Percentiles rank a stretch among this genome's conserved stretches.
Evolutionary conservation across 2,113 vertebrate genomes (phyloP).

Genomic region (Pyrgilauda ruficollis): DNA sequence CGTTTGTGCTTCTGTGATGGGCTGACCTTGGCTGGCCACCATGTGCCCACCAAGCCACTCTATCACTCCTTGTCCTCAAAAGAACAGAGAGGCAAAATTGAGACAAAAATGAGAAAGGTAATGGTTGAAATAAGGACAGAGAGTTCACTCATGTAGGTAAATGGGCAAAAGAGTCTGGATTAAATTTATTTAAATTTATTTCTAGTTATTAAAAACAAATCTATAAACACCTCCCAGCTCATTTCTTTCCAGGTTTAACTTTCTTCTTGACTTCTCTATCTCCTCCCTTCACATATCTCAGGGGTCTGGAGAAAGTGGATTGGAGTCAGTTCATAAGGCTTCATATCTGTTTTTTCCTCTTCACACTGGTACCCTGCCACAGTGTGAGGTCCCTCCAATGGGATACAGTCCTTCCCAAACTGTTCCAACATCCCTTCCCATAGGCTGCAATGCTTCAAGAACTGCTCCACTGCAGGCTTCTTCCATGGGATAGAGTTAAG

Average conservation of each 20-base stretch:
- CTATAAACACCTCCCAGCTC: background rate
- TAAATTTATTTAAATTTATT: background rate
- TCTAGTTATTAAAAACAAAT: background rate
- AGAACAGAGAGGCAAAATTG: background rate
- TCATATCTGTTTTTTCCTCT: background rate
- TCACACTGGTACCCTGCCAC: background rate
- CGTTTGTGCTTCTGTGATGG: background rate
- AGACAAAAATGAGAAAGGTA: background rate
- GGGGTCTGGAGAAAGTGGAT: background rate
- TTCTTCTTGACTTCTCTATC: background rate
- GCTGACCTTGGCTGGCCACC: background rate
- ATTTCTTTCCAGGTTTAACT: background rate
- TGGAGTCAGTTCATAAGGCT: background rate
- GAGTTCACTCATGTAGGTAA: background rate
- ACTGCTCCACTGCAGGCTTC: background rate
- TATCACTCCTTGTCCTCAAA: background rate
- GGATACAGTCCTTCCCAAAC: background rate
- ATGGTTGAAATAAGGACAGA: background rate
- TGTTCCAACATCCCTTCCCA: background rate
- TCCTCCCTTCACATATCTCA: background rate
- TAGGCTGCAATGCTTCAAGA: rapidly evolving
- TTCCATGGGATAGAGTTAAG: background rate
- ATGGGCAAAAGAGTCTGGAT: background rate
- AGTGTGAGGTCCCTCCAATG: rapidly evolving
- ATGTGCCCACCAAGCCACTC: background rate